A percentile compares a stretch with the other conserved stretches of the same genome.
Evolutionary conservation across 53 echinoderm and acorn worm species (phyloP).

Genomic region (Arbacia lixula): DNA sequence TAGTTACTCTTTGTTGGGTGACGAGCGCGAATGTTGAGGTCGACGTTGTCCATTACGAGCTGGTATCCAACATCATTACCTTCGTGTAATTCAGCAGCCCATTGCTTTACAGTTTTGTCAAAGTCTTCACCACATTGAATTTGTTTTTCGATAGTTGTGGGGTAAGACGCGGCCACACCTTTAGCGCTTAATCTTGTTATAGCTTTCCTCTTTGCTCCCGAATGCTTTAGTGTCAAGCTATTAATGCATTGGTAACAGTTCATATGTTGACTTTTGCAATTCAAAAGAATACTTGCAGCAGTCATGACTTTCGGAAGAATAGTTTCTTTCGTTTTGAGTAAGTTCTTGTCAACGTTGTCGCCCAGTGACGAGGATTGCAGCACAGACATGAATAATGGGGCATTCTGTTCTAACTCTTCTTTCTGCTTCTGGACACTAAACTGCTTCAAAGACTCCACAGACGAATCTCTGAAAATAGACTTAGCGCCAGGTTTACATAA

Average conservation of each 20-base stretch:
- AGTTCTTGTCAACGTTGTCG: too few species aligned
- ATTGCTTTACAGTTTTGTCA: conserved; percentile 46
- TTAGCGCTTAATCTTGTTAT: conserved; percentile 13
- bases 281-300: conserved; percentile 39
- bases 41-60: conserved; percentile 68
- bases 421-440: conserved; percentile 19
- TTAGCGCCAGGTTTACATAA: background rate
- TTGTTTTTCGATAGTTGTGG: conserved; percentile 27
- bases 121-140: conserved; percentile 11
- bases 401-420: conserved; percentile 13
- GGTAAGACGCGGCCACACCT: conserved; percentile 1
- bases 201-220: conserved; percentile 1
- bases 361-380: background rate
- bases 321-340: too few species aligned
- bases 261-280: conserved; percentile 41
- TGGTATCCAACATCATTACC: conserved; percentile 12
- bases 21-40: conserved; percentile 58
- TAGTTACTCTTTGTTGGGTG: conserved; percentile 55
- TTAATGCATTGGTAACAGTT: conserved; percentile 30
- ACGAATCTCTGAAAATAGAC: background rate
- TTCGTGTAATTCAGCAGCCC: conserved; percentile 14
- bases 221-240: conserved; percentile 9
- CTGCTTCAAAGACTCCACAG: background rate
- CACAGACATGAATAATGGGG: background rate
- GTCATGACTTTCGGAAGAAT: conserved; percentile 34